phyloP scores from a whole-genome alignment of 2,888 invertebrate genomes.

The Leuctra nigra region DNA sequence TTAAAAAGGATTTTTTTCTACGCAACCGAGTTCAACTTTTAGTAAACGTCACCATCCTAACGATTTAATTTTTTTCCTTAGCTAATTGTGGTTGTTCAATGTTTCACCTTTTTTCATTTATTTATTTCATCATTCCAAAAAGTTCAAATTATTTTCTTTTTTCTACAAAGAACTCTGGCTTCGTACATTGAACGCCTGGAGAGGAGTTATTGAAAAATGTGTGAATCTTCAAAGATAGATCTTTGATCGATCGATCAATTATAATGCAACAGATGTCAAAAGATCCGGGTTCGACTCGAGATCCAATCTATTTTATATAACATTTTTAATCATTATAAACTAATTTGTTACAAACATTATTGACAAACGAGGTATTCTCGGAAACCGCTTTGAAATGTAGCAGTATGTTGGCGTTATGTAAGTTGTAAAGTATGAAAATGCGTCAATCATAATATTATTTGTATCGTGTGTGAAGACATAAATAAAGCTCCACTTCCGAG shows the following conservation, averaged over 20 bases:
- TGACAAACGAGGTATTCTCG: background rate
- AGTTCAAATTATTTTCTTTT: slow-evolving; percentile 13
- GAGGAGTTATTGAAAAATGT: background rate
- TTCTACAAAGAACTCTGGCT: background rate
- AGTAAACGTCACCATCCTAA: slow-evolving; percentile 19
- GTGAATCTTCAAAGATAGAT: too few relatives aligned
- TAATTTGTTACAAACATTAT: background rate
- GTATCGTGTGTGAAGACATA: background rate
- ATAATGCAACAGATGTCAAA: background rate
- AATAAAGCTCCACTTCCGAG: too few relatives aligned
- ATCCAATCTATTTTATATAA: background rate
- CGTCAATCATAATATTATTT: background rate
- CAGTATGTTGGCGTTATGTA: too few relatives aligned
- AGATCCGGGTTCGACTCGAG: slow-evolving; percentile 6
- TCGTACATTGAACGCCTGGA: background rate
- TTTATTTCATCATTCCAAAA: slow-evolving; percentile 13
- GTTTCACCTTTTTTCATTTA: slow-evolving; percentile 3
- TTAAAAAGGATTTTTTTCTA: slow-evolving; percentile 5
- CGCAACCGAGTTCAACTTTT: slow-evolving; percentile 7
- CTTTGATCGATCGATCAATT: too few relatives aligned
- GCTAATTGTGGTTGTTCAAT: slow-evolving; percentile 15
- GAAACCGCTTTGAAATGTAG: background rate
- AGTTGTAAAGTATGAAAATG: background rate
- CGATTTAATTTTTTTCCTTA: slow-evolving; percentile 15
- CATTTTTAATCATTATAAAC: background rate